Evolutionary conservation across 2,888 invertebrate species (phyloP).

Genomic region (Tyria jacobaeae): DNA sequence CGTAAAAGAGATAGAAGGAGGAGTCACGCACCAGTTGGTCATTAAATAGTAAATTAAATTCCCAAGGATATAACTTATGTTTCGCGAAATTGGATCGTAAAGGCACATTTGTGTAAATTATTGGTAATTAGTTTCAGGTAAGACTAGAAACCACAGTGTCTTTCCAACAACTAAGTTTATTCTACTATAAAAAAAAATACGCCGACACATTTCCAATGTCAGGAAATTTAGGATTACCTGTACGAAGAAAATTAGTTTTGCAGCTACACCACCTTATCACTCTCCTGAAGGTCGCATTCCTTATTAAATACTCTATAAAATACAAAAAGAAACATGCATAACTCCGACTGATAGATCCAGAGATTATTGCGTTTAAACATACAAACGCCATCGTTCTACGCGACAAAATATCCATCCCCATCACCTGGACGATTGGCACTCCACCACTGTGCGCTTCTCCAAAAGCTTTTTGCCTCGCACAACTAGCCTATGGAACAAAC

Average conservation of each 20-base stretch:
- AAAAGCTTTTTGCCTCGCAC: too few relatives aligned
- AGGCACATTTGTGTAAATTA: conserved; percentile 15
- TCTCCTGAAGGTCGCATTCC: too few relatives aligned
- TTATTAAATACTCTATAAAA: too few relatives aligned
- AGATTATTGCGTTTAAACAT: too few relatives aligned
- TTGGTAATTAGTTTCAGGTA: conserved; percentile 12
- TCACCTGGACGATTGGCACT: too few relatives aligned
- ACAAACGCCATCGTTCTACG: too few relatives aligned
- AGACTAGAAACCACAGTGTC: conserved; percentile 2
- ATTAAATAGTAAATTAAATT: conserved; percentile 3
- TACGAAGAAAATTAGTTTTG: background rate
- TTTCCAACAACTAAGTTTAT: conserved; percentile 5
- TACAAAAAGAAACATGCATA: too few relatives aligned
- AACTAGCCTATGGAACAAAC: too few relatives aligned
- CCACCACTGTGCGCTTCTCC: too few relatives aligned
- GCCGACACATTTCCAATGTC: background rate
- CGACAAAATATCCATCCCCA: too few relatives aligned
- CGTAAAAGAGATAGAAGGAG: background rate
- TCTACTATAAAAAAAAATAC: conserved; percentile 7
- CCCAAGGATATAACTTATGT: conserved; percentile 1
- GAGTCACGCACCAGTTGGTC: background rate
- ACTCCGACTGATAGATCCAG: too few relatives aligned
- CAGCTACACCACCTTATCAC: background rate
- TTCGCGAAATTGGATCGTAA: conserved; percentile 9
- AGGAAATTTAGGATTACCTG: background rate